Percentiles rank a stretch among this genome's conserved stretches.
These are phyloP conservation scores for Nowickia ferox DNA, from an alignment of 2,888 invertebrate species.

Conservation along the genomic window DNA sequence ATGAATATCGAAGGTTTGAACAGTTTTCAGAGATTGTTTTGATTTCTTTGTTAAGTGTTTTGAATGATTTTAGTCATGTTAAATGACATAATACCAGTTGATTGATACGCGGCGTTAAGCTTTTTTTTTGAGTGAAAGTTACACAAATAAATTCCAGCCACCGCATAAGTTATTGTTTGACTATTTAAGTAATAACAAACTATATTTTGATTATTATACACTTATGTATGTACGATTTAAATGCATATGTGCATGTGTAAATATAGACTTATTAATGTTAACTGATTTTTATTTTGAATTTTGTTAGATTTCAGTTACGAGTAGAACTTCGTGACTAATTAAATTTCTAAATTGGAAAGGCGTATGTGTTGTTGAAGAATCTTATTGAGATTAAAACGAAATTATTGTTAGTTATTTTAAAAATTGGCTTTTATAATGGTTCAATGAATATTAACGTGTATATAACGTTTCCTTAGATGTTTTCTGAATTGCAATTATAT, in stretches of 20 bases:
- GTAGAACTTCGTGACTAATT: conserved; percentile 9
- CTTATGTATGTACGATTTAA: neutral
- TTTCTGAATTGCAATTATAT: neutral
- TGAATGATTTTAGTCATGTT: neutral
- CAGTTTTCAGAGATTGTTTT: neutral
- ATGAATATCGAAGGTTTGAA: neutral
- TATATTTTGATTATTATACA: no score
- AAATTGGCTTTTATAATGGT: neutral
- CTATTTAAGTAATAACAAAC: neutral
- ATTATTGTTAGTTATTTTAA: neutral
- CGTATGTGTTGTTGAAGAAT: neutral
- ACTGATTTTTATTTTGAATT: neutral
- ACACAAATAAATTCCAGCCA: neutral
- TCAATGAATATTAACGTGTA: neutral
- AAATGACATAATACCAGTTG: conserved; percentile 16
- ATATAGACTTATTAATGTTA: neutral
- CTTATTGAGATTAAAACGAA: neutral
- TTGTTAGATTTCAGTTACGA: conserved; percentile 7
- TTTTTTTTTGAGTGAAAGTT: conserved; percentile 25
- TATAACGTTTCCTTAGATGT: no score
- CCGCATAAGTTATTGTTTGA: neutral
- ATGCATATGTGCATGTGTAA: neutral
- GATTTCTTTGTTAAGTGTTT: neutral
- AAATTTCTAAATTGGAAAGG: neutral
- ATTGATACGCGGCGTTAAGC: conserved; percentile 2